phyloP scores from a whole-genome alignment of 2,888 invertebrate genomes.

The Halictus ligatus region DNA sequence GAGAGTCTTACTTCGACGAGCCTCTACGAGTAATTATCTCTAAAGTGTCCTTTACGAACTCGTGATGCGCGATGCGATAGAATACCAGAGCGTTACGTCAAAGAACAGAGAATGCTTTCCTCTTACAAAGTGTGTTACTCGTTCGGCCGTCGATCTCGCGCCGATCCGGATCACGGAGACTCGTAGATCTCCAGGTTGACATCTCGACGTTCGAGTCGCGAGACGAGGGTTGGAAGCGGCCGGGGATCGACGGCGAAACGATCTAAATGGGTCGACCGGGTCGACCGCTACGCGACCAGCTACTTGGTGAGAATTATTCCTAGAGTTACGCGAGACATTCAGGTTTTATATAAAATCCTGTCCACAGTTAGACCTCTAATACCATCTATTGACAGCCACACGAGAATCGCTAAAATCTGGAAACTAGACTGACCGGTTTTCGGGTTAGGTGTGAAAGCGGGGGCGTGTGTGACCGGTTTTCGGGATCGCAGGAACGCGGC shows the following conservation, averaged over 20 bases:
- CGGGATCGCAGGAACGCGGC: conserved; percentile 13
- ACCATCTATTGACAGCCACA: conserved; percentile 56
- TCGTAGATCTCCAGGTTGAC: no score
- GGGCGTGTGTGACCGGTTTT: not conserved
- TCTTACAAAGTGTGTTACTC: conserved; percentile 31
- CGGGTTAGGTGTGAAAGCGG: conserved; percentile 34
- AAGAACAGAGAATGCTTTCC: conserved; percentile 45
- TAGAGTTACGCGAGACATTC: conserved; percentile 64
- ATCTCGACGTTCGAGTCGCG: not conserved
- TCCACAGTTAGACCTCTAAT: conserved; percentile 59
- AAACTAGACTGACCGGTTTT: conserved; percentile 43
- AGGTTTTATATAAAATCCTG: conserved; percentile 64
- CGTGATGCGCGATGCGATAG: conserved; percentile 57
- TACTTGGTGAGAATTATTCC: conserved; percentile 49
- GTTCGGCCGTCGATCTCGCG: conserved; percentile 28
- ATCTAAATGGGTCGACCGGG: conserved; percentile 33
- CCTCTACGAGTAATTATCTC: conserved; percentile 59
- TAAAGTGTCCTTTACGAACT: conserved; percentile 52
- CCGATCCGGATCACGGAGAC: not conserved
- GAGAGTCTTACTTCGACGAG: conserved; percentile 53
- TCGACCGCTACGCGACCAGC: conserved; percentile 36
- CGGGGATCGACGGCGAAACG: conserved; percentile 23
- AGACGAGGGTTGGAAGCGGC: not conserved
- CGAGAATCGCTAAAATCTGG: conserved; percentile 53
- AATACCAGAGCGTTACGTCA: conserved; percentile 52